phyloP scores from a whole-genome alignment of 1,140 invertebrate genomes.

The Bradynema listronoti region DNA sequence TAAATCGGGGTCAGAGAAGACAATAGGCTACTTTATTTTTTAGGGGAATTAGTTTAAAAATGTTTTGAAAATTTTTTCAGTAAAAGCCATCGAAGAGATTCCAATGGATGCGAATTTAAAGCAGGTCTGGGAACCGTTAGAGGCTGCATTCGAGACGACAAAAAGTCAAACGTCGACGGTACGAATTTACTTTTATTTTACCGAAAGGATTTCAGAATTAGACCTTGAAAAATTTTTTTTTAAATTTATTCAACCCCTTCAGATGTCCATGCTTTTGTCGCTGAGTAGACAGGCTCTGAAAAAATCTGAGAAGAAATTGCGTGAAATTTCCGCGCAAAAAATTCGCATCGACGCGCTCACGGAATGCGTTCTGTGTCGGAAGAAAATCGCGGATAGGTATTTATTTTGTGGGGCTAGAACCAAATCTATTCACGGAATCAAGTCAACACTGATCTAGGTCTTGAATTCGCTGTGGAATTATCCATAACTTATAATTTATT shows the following conservation, averaged over 20 bases:
- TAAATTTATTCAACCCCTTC: slow-evolving; percentile 3
- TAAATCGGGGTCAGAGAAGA: too few species aligned
- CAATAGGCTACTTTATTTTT: too few species aligned
- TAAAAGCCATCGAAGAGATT: slow-evolving; percentile 27
- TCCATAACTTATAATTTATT: slow-evolving; percentile 3
- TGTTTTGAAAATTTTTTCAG: slow-evolving; percentile 9
- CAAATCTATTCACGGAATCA: slow-evolving; percentile 1
- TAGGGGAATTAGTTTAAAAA: neutral
- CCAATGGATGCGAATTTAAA: slow-evolving; percentile 25
- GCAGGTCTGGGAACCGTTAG: slow-evolving; percentile 28
- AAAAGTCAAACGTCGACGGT: slow-evolving; percentile 26
- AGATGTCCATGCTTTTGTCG: slow-evolving; percentile 16
- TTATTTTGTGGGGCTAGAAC: neutral
- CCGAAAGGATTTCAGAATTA: neutral
- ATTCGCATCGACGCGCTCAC: slow-evolving; percentile 20
- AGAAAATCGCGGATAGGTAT: slow-evolving; percentile 34
- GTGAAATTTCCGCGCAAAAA: slow-evolving; percentile 15
- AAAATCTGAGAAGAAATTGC: slow-evolving; percentile 5
- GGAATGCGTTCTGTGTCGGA: slow-evolving; percentile 29
- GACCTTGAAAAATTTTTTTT: neutral
- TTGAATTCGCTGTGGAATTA: neutral
- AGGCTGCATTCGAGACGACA: slow-evolving; percentile 32
- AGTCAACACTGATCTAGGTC: neutral
- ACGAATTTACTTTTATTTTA: slow-evolving; percentile 2
- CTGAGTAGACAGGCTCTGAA: slow-evolving; percentile 22